Evolutionary conservation across 2,888 invertebrate genomes (phyloP).

Genomic region (Hyles lineata): DNA sequence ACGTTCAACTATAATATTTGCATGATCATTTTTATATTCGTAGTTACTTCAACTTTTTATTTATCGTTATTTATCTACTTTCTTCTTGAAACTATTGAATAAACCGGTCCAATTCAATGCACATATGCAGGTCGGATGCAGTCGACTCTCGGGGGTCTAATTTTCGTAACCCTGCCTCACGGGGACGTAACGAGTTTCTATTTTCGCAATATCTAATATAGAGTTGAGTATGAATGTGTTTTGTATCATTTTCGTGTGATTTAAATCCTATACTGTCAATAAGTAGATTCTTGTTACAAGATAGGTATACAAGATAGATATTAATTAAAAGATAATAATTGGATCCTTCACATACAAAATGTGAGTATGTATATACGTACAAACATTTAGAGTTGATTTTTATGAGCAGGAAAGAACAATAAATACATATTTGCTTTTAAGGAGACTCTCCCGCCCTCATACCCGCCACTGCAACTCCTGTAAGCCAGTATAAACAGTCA

Average conservation of each 20-base stretch:
- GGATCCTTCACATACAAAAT: too few relatives aligned
- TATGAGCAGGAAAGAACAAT: too few relatives aligned
- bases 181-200: constrained; percentile 56
- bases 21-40: too few relatives aligned
- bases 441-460: too few relatives aligned
- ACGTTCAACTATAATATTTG: too few relatives aligned
- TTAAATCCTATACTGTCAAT: neutral
- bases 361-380: too few relatives aligned
- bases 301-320: too few relatives aligned
- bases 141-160: constrained; percentile 76
- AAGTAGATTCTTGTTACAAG: neutral
- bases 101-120: constrained; percentile 54
- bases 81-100: constrained; percentile 43
- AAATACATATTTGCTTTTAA: too few relatives aligned
- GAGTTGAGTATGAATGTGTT: constrained; percentile 46
- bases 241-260: constrained; percentile 47
- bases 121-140: constrained; percentile 82
- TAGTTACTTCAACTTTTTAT: neutral
- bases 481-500: too few relatives aligned
- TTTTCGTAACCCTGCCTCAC: constrained; percentile 78
- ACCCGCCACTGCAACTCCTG: too few relatives aligned
- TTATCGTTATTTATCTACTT: neutral
- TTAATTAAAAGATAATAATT: neutral
- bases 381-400: too few relatives aligned
- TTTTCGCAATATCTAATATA: constrained; percentile 39